Evolutionary conservation across 2,888 invertebrate genomes (phyloP).

Genomic region (Synanthedon vespiformis): DNA sequence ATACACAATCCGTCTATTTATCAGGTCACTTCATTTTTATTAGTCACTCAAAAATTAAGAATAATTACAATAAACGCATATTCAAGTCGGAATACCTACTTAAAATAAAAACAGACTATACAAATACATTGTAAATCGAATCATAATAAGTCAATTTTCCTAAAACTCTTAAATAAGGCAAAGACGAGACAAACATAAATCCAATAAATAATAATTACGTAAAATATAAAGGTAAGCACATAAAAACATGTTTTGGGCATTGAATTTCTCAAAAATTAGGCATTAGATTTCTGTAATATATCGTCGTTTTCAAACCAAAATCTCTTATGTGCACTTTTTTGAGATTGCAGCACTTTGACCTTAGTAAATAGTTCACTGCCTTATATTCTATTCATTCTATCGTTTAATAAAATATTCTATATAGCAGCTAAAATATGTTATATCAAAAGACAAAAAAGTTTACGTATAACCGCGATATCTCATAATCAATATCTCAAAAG

Average conservation of each 20-base stretch:
- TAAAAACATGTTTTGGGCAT: too few relatives aligned
- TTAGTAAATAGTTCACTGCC: too few relatives aligned
- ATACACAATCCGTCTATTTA: slow-evolving; percentile 11
- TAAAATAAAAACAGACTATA: background rate
- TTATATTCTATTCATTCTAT: too few relatives aligned
- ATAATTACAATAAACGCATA: slow-evolving; percentile 1
- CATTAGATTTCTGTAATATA: too few relatives aligned
- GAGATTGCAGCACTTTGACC: too few relatives aligned
- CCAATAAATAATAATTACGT: slow-evolving; percentile 20
- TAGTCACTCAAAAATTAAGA: slow-evolving; percentile 15
- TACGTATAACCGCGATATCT: too few relatives aligned
- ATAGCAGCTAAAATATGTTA: too few relatives aligned
- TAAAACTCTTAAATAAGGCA: slow-evolving; percentile 13
- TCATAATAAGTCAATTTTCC: background rate
- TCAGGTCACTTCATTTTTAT: slow-evolving; percentile 64
- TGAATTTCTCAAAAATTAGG: too few relatives aligned
- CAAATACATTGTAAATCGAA: background rate
- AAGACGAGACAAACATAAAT: slow-evolving; percentile 24
- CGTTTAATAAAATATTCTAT: too few relatives aligned
- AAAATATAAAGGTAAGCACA: background rate
- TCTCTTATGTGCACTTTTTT: too few relatives aligned
- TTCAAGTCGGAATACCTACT: background rate
- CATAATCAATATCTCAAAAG: background rate
- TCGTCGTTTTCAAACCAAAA: too few relatives aligned
- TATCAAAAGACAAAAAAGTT: too few relatives aligned